phyloP scores from a whole-genome alignment of 2,797 vertebrate genomes.

The Tarsius wallacei region DNA sequence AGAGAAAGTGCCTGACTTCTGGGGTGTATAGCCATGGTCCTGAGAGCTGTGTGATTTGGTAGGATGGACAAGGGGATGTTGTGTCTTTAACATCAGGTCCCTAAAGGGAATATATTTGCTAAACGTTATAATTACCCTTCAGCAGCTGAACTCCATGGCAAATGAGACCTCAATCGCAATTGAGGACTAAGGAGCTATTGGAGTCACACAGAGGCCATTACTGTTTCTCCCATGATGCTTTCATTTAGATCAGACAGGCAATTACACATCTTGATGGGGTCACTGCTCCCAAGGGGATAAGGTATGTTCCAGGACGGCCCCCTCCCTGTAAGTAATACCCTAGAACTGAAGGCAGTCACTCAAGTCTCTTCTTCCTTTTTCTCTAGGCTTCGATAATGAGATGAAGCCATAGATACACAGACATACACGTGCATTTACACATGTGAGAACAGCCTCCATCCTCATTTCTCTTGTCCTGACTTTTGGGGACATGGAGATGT shows the following conservation, averaged over 20 bases:
- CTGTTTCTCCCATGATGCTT: slow-evolving; percentile 91
- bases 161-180: slow-evolving; percentile 89
- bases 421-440: background rate
- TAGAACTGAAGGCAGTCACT: slow-evolving; percentile 15
- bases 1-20: background rate
- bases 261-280: slow-evolving; percentile 94
- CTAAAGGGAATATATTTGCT: slow-evolving; percentile 92
- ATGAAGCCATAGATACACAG: background rate
- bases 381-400: background rate
- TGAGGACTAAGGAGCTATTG: slow-evolving; percentile 89
- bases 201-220: slow-evolving; percentile 90
- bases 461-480: background rate
- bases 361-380: background rate
- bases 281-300: slow-evolving; percentile 88
- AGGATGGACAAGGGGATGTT: slow-evolving; percentile 82
- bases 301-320: slow-evolving; percentile 86
- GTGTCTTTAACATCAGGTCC: slow-evolving; percentile 89
- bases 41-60: slow-evolving; percentile 50
- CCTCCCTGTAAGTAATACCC: slow-evolving; percentile 82
- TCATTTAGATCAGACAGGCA: slow-evolving; percentile 92
- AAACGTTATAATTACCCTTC: slow-evolving; percentile 94
- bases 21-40: background rate
- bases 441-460: background rate
- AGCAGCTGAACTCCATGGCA: slow-evolving; percentile 89
- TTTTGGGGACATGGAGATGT: background rate